Conservation (phyloP, 2,888 invertebrate genomes). For the Electrophaes corylata region DNA sequence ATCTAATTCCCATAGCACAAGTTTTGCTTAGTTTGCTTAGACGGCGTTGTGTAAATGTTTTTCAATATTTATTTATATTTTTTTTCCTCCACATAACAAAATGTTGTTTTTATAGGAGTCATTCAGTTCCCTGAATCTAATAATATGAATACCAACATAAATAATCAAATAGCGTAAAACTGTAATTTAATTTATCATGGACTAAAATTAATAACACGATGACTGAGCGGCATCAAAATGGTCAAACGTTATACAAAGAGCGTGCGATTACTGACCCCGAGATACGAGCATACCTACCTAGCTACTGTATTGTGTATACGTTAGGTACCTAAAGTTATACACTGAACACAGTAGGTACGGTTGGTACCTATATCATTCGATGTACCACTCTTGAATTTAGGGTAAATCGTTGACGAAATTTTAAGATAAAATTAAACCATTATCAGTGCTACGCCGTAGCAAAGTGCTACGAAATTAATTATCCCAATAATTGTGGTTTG, state of each 20-base stretch:
- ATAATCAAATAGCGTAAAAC: background rate
- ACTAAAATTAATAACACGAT: slow-evolving; percentile 1
- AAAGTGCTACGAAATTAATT: slow-evolving; percentile 15
- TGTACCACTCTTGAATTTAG: background rate
- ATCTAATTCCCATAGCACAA: too few relatives aligned
- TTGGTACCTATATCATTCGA: background rate
- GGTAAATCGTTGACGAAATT: background rate
- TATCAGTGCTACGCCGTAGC: slow-evolving; percentile 25
- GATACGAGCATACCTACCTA: background rate
- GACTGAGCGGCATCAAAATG: slow-evolving; percentile 10
- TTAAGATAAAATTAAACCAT: background rate
- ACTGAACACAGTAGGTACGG: background rate
- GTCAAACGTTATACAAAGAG: slow-evolving; percentile 45
- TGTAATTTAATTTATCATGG: background rate
- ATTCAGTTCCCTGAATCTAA: background rate
- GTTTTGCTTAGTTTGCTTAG: too few relatives aligned
- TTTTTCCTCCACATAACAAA: too few relatives aligned
- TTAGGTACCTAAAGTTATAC: background rate
- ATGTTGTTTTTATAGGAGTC: background rate
- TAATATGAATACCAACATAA: background rate
- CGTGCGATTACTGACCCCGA: slow-evolving; percentile 52
- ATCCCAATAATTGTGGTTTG: background rate
- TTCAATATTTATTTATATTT: too few relatives aligned
- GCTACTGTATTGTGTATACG: background rate
- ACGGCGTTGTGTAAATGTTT: too few relatives aligned